Evolutionary conservation across 2,888 invertebrate species (phyloP).

Genomic region (Trileptium ribeirensis): DNA sequence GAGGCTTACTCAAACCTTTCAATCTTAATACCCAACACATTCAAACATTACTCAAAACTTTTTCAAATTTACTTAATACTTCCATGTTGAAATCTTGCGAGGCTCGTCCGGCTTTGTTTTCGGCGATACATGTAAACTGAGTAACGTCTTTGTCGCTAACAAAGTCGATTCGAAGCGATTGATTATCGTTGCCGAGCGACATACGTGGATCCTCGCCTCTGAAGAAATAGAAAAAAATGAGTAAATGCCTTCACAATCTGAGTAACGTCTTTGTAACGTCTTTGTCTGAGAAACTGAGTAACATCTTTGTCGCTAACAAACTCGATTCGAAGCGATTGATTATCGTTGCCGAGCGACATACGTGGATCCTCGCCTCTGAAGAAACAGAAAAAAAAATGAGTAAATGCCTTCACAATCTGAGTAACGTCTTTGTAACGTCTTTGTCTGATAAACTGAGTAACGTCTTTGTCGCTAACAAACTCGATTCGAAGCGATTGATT

Average conservation of each 20-base stretch:
- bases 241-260: too few relatives aligned
- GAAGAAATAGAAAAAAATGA: too few relatives aligned
- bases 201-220: constrained; percentile 22
- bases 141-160: constrained; percentile 57
- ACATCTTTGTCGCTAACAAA: constrained; percentile 53
- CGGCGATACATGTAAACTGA: constrained; percentile 59
- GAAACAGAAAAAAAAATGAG: too few relatives aligned
- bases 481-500: constrained; percentile 47
- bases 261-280: too few relatives aligned
- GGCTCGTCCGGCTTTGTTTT: constrained; percentile 58
- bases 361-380: constrained; percentile 18
- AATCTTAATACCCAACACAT: too few relatives aligned
- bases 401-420: too few relatives aligned
- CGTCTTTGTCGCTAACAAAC: constrained; percentile 52
- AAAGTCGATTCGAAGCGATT: constrained; percentile 44
- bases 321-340: constrained; percentile 46
- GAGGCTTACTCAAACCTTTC: too few relatives aligned
- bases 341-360: constrained; percentile 36
- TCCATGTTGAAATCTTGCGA: constrained; percentile 58
- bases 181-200: constrained; percentile 40
- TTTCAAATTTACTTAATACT: constrained; percentile 60
- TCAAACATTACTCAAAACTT: too few relatives aligned
- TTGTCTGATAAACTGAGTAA: too few relatives aligned
- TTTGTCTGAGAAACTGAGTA: too few relatives aligned
- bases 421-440: too few relatives aligned